Percentiles rank a stretch among this genome's conserved stretches.
phyloP scores from a whole-genome alignment of 2,797 vertebrate genomes.

The Mus caroli region DNA sequence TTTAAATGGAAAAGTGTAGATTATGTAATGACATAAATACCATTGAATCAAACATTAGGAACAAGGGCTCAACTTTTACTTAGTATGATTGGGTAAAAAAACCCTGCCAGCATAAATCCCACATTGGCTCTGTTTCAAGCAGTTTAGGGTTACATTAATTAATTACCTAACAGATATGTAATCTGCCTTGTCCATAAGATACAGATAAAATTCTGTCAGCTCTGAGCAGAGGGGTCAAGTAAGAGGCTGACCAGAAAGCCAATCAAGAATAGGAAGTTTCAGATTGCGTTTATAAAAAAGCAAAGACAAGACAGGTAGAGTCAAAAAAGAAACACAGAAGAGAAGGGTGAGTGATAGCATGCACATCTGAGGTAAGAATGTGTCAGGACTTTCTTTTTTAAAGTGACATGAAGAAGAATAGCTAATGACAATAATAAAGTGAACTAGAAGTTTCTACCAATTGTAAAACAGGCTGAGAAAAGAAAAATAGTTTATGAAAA shows the following conservation, averaged over 20 bases:
- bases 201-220: slow-evolving; percentile 2
- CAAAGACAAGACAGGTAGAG: not conserved
- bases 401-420: not conserved
- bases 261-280: not conserved
- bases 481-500: slow-evolving; percentile 56
- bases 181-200: not conserved
- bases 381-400: not conserved
- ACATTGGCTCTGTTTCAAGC: not conserved
- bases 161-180: not conserved
- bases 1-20: not conserved
- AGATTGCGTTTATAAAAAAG: slow-evolving; percentile 22
- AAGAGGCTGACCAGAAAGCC: not conserved
- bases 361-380: not conserved
- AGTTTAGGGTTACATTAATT: not conserved
- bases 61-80: not conserved
- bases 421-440: not conserved
- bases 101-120: not conserved
- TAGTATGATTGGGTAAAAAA: not conserved
- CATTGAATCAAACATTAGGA: not conserved
- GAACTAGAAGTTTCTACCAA: not conserved
- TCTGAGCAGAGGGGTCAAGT: not conserved
- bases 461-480: slow-evolving; percentile 27
- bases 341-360: not conserved
- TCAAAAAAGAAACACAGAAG: not conserved
- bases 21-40: slow-evolving; percentile 1